Evolutionary conservation across 2,888 invertebrate genomes (phyloP), one percentile per base, ranked within the genome.

Genomic region (Fragum whitleyi): DNA sequence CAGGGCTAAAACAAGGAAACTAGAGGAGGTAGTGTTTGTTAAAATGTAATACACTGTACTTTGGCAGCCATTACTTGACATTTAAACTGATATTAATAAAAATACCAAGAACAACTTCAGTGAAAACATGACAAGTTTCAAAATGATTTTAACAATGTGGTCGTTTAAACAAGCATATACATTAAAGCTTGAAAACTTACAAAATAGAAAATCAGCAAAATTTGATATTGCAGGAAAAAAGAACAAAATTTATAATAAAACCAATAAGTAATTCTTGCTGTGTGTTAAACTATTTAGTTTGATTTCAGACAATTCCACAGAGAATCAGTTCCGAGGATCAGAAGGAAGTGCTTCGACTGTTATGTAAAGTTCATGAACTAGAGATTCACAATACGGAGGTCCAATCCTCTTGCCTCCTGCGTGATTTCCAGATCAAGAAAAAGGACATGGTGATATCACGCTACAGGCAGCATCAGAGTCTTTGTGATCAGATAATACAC

Each of bases 401-500:
- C 90, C 97, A 98, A 94, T 97, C 97, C 2, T 97, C 97, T 92
- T 95, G 97, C 47, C 95, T 98, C 76, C 96, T 97, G 65, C 95
- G 97, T 29, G 97, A 97, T 89, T 97, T 97, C 90, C 98, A 98
- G 92, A 95, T 98, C 77, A 95, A 97, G 57, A 95, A 97, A 78
- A 95, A 97, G 65, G 98, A 98, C 92, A 95, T 97, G 81, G 96
- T 97, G 89, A 95, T 98, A 84, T 95, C 97, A 86, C 95, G 97
- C 28, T 96, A 97, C 76, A 97, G 97, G 92, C 95, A 97, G 32
- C 97, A 98, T 94, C 95, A 97, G 28, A 96, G 97, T 62, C 95
- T 98, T 39, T 97, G 97, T 86, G 98, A 98, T 92, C 97, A 98
- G 93, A 98, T 98, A 86, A 98, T 98, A 76, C 97, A 97, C 1